These are phyloP conservation scores for Phyllopteryx taeniolatus DNA, from an alignment of 2,113 vertebrate species.

Conservation along the genomic window DNA sequence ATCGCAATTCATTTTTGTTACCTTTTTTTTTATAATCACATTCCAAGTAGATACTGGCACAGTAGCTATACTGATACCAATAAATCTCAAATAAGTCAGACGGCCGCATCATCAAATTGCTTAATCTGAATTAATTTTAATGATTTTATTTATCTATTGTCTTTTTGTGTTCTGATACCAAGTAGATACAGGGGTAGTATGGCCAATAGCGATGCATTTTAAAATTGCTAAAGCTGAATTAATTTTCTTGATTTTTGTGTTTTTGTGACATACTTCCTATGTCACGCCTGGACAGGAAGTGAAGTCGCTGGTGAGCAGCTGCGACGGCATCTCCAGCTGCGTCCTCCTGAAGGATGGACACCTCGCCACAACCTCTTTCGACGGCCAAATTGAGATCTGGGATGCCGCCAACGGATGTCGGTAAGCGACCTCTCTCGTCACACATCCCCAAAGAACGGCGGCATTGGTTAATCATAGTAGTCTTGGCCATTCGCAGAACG, in stretches of 20 bases:
- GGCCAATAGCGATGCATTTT: too few species aligned
- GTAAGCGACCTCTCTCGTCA: conserved; percentile 45
- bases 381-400: conserved; percentile 82
- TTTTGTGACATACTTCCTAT: neutral
- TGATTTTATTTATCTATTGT: too few species aligned
- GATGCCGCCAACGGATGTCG: conserved; percentile 75
- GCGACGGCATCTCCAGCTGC: conserved; percentile 81
- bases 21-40: too few species aligned
- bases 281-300: conserved; percentile 68
- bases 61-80: too few species aligned
- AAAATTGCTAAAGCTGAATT: too few species aligned
- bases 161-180: neutral
- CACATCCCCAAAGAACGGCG: too few species aligned
- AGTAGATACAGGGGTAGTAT: too few species aligned
- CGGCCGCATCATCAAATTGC: neutral
- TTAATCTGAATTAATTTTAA: too few species aligned
- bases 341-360: conserved; percentile 69
- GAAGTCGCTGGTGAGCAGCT: conserved; percentile 76
- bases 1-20: too few species aligned
- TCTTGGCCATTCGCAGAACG: conserved; percentile 59
- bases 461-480: neutral
- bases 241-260: too few species aligned
- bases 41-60: too few species aligned
- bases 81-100: too few species aligned
- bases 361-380: conserved; percentile 77